Base-by-base conservation (phyloP, 2,888 invertebrate species). In the Bugula neritina region DNA sequence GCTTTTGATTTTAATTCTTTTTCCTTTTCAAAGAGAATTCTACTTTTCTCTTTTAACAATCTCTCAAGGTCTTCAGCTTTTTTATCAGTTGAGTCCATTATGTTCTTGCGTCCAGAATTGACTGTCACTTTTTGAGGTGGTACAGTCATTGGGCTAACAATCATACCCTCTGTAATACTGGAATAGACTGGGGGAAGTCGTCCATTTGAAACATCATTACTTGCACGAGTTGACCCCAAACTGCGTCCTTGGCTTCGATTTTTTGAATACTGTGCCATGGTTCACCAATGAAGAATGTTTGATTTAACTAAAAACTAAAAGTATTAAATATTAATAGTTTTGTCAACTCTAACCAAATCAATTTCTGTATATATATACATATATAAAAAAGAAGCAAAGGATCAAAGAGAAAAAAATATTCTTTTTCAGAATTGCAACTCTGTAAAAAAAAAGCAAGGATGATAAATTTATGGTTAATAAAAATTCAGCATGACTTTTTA, bases 161-260 rank as follows among this genome's bases (percentile, higher is more conserved):
- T 63, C 63, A 63, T 63, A n/a, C 63, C 63, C 5, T 63, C 63
- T 29, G 63, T 31, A 31, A 63, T 63, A n/a, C 63, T 63, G 2
- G 63, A 23, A 23, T 63, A 27, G 3, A 63, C 63, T 31, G 63
- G 63, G 13, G 63, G 63, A 31, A 29, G 63, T 31, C 63, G 63
- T 5, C 63, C 63, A 63, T 63, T 63, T 63, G 63, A 31, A 63
- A 31, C 17, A n/a, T 57, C 57, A 57, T 25, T 57, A 25, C 57
- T 57, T 21, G 57, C 5, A 25, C 57, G 57, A n/a, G 57, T 25
- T 5, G 17, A 23, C 23, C 57, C 57, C 23, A 25, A 57, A 17
- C 23, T 23, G 5, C 57, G 57, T 13, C 23, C 27, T 13, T 43
- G 43, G 17, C 17, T 43, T 43, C 43, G 43, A 43, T 43, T 43